These are phyloP conservation scores for Atherix ibis DNA, from an alignment of 2,888 invertebrate species.

Conservation along the genomic window DNA sequence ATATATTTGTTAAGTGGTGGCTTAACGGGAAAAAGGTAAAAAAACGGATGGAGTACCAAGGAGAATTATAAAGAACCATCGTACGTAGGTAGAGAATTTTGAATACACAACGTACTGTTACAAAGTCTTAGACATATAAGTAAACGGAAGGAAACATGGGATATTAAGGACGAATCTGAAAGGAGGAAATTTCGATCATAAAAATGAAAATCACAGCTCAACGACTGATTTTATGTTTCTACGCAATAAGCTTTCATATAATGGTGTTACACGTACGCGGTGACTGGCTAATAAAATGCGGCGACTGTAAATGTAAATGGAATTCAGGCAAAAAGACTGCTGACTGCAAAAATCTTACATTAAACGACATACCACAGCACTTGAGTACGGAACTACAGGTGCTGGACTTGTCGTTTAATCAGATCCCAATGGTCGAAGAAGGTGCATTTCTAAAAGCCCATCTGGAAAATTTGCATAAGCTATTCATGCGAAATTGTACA, in stretches of 20 bases:
- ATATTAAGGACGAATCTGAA: too few relatives aligned
- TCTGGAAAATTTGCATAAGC: conserved; percentile 64
- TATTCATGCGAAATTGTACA: conserved; percentile 55
- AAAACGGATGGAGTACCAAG: too few relatives aligned
- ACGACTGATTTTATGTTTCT: conserved; percentile 11
- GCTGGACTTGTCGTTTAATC: conserved; percentile 55
- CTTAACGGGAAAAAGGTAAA: too few relatives aligned
- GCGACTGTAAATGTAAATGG: conserved; percentile 66
- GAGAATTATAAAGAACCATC: too few relatives aligned
- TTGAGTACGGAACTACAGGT: conserved; percentile 55
- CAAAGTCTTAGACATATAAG: too few relatives aligned
- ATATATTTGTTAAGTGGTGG: too few relatives aligned
- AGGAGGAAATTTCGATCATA: conserved; percentile 1
- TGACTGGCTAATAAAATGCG: conserved; percentile 28
- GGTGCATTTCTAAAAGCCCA: conserved; percentile 52
- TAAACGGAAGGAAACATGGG: too few relatives aligned
- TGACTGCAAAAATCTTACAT: conserved; percentile 52
- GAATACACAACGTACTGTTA: too few relatives aligned
- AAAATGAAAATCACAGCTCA: conserved; percentile 10
- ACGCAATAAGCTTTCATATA: conserved; percentile 9
- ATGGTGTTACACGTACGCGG: conserved; percentile 14
- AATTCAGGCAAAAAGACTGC: conserved; percentile 68
- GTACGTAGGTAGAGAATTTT: too few relatives aligned
- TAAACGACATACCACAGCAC: conserved; percentile 51
- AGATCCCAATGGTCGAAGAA: conserved; percentile 44